Evolutionary conservation across 2,888 invertebrate genomes (phyloP).

Genomic region (Actias luna): DNA sequence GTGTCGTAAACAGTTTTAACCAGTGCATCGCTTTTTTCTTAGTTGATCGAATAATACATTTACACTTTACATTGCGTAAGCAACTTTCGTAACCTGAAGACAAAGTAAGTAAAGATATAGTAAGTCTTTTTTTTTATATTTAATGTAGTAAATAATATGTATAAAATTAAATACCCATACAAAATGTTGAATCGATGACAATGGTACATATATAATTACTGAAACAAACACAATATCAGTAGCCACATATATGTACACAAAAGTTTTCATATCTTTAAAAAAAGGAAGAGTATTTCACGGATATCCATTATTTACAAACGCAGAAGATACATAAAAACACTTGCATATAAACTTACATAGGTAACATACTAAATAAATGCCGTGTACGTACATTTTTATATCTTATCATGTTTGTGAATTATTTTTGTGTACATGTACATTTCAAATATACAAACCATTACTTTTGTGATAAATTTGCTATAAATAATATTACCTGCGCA

Average conservation of each 20-base stretch:
- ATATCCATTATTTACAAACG: not conserved
- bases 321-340: not conserved
- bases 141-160: too few relatives aligned
- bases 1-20: too few relatives aligned
- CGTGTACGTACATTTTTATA: not conserved
- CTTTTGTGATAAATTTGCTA: not conserved
- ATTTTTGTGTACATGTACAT: not conserved
- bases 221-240: not conserved
- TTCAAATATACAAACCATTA: not conserved
- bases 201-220: not conserved
- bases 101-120: too few relatives aligned
- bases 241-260: not conserved
- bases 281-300: not conserved
- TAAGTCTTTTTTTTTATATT: too few relatives aligned
- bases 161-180: not conserved
- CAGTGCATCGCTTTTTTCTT: too few relatives aligned
- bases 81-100: too few relatives aligned
- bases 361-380: not conserved
- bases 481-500: not conserved
- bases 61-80: too few relatives aligned
- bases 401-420: not conserved
- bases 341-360: not conserved
- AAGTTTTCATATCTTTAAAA: not conserved
- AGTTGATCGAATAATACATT: too few relatives aligned
- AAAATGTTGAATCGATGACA: slow-evolving; percentile 4